Base-by-base conservation (phyloP, 2,888 invertebrate genomes). In the Sinhomidia bicolor region DNA sequence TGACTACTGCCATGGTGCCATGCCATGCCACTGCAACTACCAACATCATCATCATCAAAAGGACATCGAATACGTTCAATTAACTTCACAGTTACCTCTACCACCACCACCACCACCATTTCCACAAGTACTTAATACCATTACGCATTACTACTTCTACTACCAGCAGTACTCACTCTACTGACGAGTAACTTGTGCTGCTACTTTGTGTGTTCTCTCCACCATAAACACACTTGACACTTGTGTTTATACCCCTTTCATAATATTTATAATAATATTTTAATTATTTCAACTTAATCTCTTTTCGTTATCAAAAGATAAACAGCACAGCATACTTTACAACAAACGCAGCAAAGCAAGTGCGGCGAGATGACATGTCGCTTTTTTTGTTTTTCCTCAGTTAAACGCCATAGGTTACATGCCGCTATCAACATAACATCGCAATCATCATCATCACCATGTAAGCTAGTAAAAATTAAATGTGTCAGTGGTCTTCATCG, bases 151-250 rank as follows among this genome's bases (percentile, higher is more conserved):
- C n/a, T n/a, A n/a, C 14, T 32, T 23, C 14, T 57, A 17, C 17
- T 17, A 17, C 7, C 57, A 57, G n/a, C n/a, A 36, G 9, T 14
- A 14, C 26, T 60, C 29, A 60, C 60, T 60, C 65, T 36, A 51
- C n/a, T 20, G 47, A 47, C 17, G 26, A 60, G 29, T 65, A 44
- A 44, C 68, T 71, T 23, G n/a, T n/a, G n/a, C 71, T 71, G 23
- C 44, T 44, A 23, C 20, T 71, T 71, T 12, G 41, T 47, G 20
- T 78, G 78, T 78, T 32, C 78, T 78, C 54, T 57, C 20, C 78
- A 78, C 76, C 76, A 76, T 14, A 54, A 76, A 76, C n/a, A 78
- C 57, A 54, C 78, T 78, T 78, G 54, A 78, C 78, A 57, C 36
- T 78, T 76, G 20, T 47, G 51, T 51, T 14, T 4, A 51, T 29